Evolutionary conservation across 2,113 vertebrate genomes (phyloP).

Genomic region (Candoia aspera): DNA sequence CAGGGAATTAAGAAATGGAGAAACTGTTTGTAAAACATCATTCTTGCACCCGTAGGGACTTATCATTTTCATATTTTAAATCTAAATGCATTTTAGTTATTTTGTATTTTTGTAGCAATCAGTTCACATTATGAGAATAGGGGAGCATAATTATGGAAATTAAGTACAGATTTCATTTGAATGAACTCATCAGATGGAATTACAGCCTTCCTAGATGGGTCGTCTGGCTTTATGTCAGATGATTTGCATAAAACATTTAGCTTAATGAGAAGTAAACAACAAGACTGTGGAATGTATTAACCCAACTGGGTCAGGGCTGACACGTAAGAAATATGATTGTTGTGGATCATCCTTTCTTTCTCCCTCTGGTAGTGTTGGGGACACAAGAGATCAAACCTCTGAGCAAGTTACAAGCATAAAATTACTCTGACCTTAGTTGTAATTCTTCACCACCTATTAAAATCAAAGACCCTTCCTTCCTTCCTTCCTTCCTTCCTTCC

Average conservation of each 20-base stretch:
- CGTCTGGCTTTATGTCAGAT: constrained; percentile 77
- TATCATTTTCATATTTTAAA: constrained; percentile 77
- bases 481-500: constrained; percentile 58
- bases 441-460: constrained; percentile 64
- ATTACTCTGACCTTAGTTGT: constrained; percentile 51
- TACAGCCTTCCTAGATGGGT: constrained; percentile 78
- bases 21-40: constrained; percentile 74
- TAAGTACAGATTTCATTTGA: constrained; percentile 80
- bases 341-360: constrained; percentile 21
- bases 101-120: constrained; percentile 76
- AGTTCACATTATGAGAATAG: constrained; percentile 79
- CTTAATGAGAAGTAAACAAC: constrained; percentile 81
- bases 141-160: constrained; percentile 80
- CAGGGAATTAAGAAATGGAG: constrained; percentile 48
- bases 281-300: constrained; percentile 72
- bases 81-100: constrained; percentile 71
- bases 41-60: constrained; percentile 70
- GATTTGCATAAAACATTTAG: constrained; percentile 81
- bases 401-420: constrained; percentile 61
- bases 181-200: constrained; percentile 81
- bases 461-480: constrained; percentile 42
- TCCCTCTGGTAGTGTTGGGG: constrained; percentile 43
- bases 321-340: constrained; percentile 71
- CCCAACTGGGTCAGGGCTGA: constrained; percentile 68
- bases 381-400: constrained; percentile 54